Percentiles rank a stretch among this genome's conserved stretches.
Evolutionary conservation across 2,797 vertebrate genomes (phyloP).

Genomic region (Pseudocheirus occidentalis): DNA sequence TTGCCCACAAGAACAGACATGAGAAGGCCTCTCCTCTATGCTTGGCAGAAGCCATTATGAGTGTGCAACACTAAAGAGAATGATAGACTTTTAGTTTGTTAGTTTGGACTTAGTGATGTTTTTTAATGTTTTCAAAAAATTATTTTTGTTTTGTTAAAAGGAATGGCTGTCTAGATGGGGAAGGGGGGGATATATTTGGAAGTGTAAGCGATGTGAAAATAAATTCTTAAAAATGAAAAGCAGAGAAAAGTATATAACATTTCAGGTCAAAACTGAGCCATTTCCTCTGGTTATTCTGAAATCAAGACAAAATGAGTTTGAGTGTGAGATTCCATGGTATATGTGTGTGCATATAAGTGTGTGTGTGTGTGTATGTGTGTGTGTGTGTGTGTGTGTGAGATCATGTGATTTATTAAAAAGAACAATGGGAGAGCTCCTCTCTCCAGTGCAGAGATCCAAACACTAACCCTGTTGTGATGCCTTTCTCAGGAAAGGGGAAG

Average conservation of each 20-base stretch:
- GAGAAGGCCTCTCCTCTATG: background rate
- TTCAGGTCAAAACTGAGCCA: background rate
- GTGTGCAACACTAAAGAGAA: background rate
- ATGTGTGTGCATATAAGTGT: background rate
- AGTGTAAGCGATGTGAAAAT: background rate
- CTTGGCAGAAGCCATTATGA: background rate
- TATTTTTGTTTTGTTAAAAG: background rate
- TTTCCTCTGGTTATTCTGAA: background rate
- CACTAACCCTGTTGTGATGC: background rate
- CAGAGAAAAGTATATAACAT: background rate
- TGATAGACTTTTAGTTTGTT: background rate
- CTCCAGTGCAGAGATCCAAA: background rate
- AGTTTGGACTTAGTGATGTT: background rate
- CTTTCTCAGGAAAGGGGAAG: conserved; percentile 47
- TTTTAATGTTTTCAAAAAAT: background rate
- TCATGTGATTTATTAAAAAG: background rate
- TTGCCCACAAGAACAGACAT: background rate
- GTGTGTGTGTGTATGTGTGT: background rate
- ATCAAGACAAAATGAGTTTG: background rate
- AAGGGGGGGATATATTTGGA: background rate
- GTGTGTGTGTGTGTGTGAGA: background rate
- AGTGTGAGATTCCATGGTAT: background rate
- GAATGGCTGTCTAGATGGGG: background rate
- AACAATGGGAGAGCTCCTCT: background rate
- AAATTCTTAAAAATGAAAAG: background rate